Evolutionary conservation across 2,797 vertebrate genomes (phyloP).

Genomic region (Artibeus jamaicensis): DNA sequence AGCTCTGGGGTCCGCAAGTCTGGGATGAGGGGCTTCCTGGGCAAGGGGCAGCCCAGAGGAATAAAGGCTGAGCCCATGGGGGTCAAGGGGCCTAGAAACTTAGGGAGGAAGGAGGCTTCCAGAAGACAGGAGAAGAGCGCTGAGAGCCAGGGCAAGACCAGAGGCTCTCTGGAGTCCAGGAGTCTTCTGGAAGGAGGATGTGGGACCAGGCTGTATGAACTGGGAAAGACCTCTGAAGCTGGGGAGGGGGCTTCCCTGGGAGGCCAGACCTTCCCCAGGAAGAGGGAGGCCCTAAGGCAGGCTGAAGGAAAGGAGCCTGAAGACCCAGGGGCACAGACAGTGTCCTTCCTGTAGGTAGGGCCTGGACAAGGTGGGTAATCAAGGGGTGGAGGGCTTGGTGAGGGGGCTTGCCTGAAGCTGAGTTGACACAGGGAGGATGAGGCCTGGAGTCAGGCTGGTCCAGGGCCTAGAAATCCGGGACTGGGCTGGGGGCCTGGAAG

Average conservation of each 20-base stretch:
- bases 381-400: neutral
- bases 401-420: constrained; percentile 15
- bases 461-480: constrained; percentile 36
- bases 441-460: constrained; percentile 29
- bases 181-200: neutral
- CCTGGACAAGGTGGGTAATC: neutral
- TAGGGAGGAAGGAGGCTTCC: neutral
- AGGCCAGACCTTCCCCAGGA: neutral
- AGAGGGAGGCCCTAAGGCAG: neutral
- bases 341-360: neutral
- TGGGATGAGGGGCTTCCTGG: neutral
- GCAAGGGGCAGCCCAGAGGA: neutral
- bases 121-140: neutral
- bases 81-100: neutral
- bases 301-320: neutral
- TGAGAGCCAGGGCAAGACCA: neutral
- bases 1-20: neutral
- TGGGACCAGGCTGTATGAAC: neutral
- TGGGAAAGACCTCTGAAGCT: neutral
- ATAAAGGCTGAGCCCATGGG: neutral
- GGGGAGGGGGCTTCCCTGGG: neutral
- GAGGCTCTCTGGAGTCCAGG: neutral
- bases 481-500: neutral
- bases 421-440: neutral
- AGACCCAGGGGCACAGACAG: neutral